These are phyloP conservation scores for Oxystoma pomonae DNA, from an alignment of 2,888 invertebrate genomes.

Conservation along the genomic window DNA sequence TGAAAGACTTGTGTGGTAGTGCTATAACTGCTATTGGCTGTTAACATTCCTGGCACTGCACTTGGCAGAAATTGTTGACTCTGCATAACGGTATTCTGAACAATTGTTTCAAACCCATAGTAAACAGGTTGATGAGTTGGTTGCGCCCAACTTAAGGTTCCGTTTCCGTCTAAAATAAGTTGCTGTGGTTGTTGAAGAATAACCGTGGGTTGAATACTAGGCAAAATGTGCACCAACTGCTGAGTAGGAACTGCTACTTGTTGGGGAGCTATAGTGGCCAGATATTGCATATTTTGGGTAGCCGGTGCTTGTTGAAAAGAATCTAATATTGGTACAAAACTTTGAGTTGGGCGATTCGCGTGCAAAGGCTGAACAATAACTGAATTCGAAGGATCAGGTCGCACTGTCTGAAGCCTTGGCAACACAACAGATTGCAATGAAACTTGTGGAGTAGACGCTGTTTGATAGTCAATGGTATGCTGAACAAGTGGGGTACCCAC, in stretches of 20 bases:
- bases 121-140: constrained; percentile 58
- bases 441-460: neutral
- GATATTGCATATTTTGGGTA: constrained; percentile 71
- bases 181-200: constrained; percentile 44
- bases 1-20: constrained; percentile 83
- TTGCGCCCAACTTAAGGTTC: constrained; percentile 42
- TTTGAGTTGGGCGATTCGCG: constrained; percentile 36
- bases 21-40: constrained; percentile 78
- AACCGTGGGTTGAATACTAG: constrained; percentile 42
- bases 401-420: neutral
- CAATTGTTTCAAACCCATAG: constrained; percentile 80
- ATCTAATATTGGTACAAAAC: constrained; percentile 61
- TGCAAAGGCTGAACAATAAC: constrained; percentile 64
- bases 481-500: constrained; percentile 21
- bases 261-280: constrained; percentile 65
- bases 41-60: constrained; percentile 74
- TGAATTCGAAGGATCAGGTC: constrained; percentile 41
- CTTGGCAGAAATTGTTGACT: constrained; percentile 81
- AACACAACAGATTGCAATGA: neutral
- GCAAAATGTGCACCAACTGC: constrained; percentile 49
- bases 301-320: constrained; percentile 65
- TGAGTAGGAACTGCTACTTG: constrained; percentile 37
- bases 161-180: constrained; percentile 44
- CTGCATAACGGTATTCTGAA: constrained; percentile 87
- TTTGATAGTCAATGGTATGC: constrained; percentile 21